Percentiles rank a stretch among this genome's conserved stretches.
Evolutionary conservation across 2,113 vertebrate genomes (phyloP).

Genomic region (Notothenia coriiceps): DNA sequence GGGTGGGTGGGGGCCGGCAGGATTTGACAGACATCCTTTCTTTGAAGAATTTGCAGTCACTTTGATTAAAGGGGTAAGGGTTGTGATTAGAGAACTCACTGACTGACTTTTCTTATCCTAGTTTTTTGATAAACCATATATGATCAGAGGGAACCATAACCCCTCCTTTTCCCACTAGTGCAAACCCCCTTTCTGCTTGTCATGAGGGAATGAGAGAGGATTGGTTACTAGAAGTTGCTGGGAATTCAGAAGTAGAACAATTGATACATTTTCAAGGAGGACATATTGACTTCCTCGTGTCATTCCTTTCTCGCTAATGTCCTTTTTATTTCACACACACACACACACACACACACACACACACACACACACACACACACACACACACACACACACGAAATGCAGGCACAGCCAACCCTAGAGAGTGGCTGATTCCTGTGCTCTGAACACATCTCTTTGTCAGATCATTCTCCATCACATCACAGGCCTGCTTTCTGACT

Average conservation of each 20-base stretch:
- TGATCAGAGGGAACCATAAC: conserved; percentile 50
- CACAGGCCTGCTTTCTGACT: conserved; percentile 69
- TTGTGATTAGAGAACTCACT: conserved; percentile 61
- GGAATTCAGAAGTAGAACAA: conserved; percentile 46
- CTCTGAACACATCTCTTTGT: conserved; percentile 69
- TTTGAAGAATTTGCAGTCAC: conserved; percentile 67
- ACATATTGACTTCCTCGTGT: conserved; percentile 45
- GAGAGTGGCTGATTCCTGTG: conserved; percentile 55
- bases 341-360: conserved; percentile 8
- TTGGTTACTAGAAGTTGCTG: conserved; percentile 25
- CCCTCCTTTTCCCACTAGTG: not conserved
- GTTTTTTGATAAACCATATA: conserved; percentile 65
- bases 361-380: conserved; percentile 8
- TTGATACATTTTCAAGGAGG: conserved; percentile 49
- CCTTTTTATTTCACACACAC: conserved; percentile 17
- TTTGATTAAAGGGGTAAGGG: conserved; percentile 63
- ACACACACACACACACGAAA: conserved; percentile 12
- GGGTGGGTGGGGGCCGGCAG: conserved; percentile 32
- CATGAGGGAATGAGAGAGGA: conserved; percentile 36
- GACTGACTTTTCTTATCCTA: conserved; percentile 33
- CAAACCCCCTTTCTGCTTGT: conserved; percentile 16
- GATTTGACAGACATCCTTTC: conserved; percentile 45
- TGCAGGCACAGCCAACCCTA: conserved; percentile 49
- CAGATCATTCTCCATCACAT: conserved; percentile 74
- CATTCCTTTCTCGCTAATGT: conserved; percentile 8